phyloP scores from a whole-genome alignment of 2,113 vertebrate genomes.

The Chitala chitala region DNA sequence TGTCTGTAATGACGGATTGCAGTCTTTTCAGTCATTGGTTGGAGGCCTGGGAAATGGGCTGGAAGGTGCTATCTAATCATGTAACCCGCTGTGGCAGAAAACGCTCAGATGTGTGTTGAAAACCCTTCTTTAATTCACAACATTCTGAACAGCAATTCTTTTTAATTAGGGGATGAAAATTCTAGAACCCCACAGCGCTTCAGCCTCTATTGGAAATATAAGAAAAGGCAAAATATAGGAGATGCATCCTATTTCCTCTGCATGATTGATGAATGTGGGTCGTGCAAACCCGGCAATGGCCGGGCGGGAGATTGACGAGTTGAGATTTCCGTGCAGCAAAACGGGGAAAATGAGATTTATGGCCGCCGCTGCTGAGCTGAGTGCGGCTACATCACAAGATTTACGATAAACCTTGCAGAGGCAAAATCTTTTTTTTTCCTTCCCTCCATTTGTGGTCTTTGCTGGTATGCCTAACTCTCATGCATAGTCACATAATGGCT shows the following conservation, averaged over 20 bases:
- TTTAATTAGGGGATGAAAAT: background rate
- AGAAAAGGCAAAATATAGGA: conserved; percentile 20
- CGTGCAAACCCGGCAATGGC: conserved; percentile 62
- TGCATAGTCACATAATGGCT: background rate
- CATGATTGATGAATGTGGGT: conserved; percentile 61
- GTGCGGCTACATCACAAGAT: conserved; percentile 69
- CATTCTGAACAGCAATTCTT: background rate
- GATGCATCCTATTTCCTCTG: conserved; percentile 45
- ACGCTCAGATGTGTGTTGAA: background rate
- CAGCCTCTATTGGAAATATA: background rate
- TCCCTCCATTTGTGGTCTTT: conserved; percentile 49
- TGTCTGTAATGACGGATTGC: conserved; percentile 5
- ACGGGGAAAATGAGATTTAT: conserved; percentile 70
- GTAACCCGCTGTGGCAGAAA: background rate
- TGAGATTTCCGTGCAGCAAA: conserved; percentile 57
- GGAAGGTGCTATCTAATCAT: background rate
- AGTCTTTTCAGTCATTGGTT: background rate
- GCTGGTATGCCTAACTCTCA: conserved; percentile 45
- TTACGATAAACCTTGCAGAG: conserved; percentile 67
- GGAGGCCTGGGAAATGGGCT: background rate
- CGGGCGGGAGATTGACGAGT: conserved; percentile 68
- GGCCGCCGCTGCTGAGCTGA: conserved; percentile 54
- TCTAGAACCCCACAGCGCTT: background rate
- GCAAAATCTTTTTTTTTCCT: conserved; percentile 59
- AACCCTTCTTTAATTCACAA: background rate